Percentiles rank a stretch among this genome's conserved stretches.
phyloP scores from a whole-genome alignment of 2,888 invertebrate species.

The Lordiphosa fenestrarum region DNA sequence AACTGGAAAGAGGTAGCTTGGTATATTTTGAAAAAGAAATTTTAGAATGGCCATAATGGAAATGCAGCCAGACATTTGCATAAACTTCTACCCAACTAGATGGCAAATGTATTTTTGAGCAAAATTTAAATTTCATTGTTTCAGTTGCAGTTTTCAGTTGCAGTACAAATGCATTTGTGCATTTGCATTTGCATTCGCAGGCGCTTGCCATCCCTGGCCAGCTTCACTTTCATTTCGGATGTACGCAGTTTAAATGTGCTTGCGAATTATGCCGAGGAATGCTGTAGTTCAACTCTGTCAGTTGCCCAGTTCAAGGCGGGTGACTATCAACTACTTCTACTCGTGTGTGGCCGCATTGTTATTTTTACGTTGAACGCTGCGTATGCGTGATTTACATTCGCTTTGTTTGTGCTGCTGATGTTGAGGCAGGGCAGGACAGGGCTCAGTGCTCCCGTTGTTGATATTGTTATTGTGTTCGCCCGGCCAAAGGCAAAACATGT shows the following conservation, averaged over 20 bases:
- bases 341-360: slow-evolving; percentile 37
- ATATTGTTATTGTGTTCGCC: slow-evolving; percentile 59
- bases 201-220: slow-evolving; percentile 2
- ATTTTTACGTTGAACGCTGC: slow-evolving; percentile 66
- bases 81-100: too few species aligned
- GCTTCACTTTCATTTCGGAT: slow-evolving; percentile 39
- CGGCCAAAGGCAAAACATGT: slow-evolving; percentile 55
- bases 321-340: background rate
- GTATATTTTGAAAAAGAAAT: too few species aligned
- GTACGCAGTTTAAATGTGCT: slow-evolving; percentile 52
- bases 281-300: slow-evolving; percentile 46
- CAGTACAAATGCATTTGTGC: background rate
- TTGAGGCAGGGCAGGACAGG: slow-evolving; percentile 4
- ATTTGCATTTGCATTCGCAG: background rate
- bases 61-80: too few species aligned
- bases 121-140: too few species aligned
- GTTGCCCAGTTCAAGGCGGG: too few species aligned
- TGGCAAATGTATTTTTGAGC: too few species aligned
- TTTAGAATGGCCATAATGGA: too few species aligned
- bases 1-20: too few species aligned
- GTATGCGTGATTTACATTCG: slow-evolving; percentile 71
- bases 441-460: slow-evolving; percentile 20
- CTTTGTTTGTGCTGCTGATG: slow-evolving; percentile 51
- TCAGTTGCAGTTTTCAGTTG: background rate
- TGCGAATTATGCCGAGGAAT: slow-evolving; percentile 63